Percentiles rank a stretch among this genome's conserved stretches.
These are phyloP conservation scores for Allolobophora icterica DNA, from an alignment of 2,888 invertebrate genomes.

Conservation along the genomic window DNA sequence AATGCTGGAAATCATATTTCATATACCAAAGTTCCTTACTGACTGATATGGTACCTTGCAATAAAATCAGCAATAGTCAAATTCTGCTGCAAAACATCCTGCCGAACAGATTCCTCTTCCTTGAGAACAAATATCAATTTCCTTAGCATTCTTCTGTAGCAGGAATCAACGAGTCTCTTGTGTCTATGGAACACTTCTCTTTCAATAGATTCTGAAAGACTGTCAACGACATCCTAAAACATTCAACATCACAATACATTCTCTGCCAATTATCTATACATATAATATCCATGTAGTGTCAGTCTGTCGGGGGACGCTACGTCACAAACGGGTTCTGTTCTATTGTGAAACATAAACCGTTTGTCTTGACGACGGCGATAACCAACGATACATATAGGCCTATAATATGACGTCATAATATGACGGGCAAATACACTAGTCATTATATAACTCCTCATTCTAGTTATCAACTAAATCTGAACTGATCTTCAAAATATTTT, in stretches of 20 bases:
- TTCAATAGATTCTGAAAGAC: not conserved
- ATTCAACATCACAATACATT: slow-evolving; percentile 13
- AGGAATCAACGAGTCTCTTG: not conserved
- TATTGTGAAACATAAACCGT: no score
- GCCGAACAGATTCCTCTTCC: not conserved
- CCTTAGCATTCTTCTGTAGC: not conserved
- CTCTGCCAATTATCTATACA: not conserved
- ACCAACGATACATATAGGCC: no score
- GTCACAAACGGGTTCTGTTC: no score
- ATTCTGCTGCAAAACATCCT: slow-evolving; percentile 14
- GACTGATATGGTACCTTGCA: not conserved
- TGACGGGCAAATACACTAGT: no score
- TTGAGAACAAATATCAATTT: slow-evolving; percentile 24
- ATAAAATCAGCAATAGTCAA: slow-evolving; percentile 18
- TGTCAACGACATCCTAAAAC: not conserved
- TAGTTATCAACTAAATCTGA: not conserved
- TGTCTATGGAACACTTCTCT: slow-evolving; percentile 12
- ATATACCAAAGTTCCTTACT: not conserved
- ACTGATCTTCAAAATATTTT: not conserved
- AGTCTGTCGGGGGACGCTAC: no score
- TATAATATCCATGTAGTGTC: no score
- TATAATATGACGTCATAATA: no score
- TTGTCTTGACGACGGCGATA: no score
- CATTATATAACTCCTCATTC: no score
- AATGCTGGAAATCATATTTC: not conserved